Base-by-base conservation (phyloP, 2,888 invertebrate species). In the Elgonia sp. region DNA sequence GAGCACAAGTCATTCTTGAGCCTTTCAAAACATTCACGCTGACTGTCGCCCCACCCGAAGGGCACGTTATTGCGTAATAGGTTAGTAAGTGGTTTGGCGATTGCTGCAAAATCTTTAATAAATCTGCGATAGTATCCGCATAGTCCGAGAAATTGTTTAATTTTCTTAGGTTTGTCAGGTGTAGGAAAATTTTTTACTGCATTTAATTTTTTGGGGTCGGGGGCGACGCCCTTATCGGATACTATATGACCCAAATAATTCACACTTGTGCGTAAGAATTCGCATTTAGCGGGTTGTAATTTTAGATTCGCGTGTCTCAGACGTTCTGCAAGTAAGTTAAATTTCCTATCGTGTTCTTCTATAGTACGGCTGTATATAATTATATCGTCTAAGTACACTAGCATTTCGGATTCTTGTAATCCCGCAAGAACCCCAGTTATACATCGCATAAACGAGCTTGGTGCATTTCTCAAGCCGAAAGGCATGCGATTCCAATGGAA, bases 51-150 rank as follows among this genome's bases (percentile, higher is more conserved):
- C 40, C 81, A 55, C 4, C 53, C 18, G 18, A 86, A 89, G 3
- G 20, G 12, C 0, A 46, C 42, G 3, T 88, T 53, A 18, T 90
- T 86, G 69, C 88, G 73, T 6, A 89, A 14, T n/a, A 86, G 62
- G 0, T 39, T 21, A 5, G 88, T 88, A 2, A 91, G 65, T 7
- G 91, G 89, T 65, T 84, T 89, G 0, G 89, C 83, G 1, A 89
- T 89, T 20, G 89, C 62, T 0, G 90, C 77, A 60, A 90, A 91
- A 10, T 89, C 70, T 46, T 73, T 82, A 21, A 70, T 63, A 39
- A 93, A 94, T 50, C 91, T 86, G 0, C 93, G 67, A 57, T 94
- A 94, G 81, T 93, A 94, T 0, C 92, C 92, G 0, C 89, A 81
- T 5, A 91, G 57, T 0, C 89, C 90, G 16, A 91, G 55, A 29